These are phyloP conservation scores for Galerucella calmariensis DNA, from an alignment of 2,888 invertebrate genomes.

Conservation along the genomic window DNA sequence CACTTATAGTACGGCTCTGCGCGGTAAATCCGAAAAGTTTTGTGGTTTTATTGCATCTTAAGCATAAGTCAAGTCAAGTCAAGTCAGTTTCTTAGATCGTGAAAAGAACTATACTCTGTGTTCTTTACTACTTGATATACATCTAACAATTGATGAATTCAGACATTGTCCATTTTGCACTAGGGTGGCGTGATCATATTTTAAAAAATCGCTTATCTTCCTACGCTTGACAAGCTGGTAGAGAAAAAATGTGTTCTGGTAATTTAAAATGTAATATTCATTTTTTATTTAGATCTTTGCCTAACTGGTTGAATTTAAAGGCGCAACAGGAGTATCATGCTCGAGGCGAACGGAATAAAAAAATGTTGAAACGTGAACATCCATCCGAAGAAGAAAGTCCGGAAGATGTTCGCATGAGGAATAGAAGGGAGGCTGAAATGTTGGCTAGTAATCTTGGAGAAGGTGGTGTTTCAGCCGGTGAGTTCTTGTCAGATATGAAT, in stretches of 20 bases:
- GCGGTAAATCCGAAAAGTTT: too few species aligned
- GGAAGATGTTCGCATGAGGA: conserved; percentile 80
- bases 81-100: too few species aligned
- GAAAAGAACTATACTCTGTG: too few species aligned
- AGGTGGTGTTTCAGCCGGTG: conserved; percentile 83
- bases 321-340: conserved; percentile 64
- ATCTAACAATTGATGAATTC: too few species aligned
- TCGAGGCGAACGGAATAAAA: conserved; percentile 58
- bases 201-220: too few species aligned
- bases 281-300: conserved; percentile 71
- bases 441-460: conserved; percentile 89
- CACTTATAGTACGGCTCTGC: too few species aligned
- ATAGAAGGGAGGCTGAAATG: conserved; percentile 91
- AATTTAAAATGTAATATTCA: neutral
- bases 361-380: conserved; percentile 64
- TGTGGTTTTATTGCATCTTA: too few species aligned
- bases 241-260: neutral
- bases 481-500: conserved; percentile 86
- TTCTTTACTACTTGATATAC: too few species aligned
- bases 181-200: too few species aligned
- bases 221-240: neutral
- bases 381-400: conserved; percentile 80
- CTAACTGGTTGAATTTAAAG: conserved; percentile 81
- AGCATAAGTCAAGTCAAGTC: too few species aligned
- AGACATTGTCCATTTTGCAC: too few species aligned